Conservation (phyloP, 2,888 invertebrate species). For the Gymnocheta viridis region DNA sequence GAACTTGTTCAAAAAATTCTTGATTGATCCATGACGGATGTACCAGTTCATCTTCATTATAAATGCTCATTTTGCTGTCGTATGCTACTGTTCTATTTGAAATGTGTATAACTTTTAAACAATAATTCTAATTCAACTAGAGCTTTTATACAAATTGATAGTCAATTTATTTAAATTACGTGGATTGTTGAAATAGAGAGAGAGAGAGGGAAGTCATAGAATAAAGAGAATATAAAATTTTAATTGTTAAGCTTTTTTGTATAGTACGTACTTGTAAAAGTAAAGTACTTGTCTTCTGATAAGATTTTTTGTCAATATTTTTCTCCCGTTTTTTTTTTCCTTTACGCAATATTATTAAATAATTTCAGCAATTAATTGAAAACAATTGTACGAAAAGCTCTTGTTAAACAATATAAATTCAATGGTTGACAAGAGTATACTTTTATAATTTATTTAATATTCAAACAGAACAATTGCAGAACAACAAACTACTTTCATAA, state of each 20-base stretch:
- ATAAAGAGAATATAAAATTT: too few relatives aligned
- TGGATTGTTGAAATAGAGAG: too few relatives aligned
- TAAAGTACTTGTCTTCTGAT: not conserved
- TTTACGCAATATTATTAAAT: not conserved
- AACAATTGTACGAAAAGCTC: not conserved
- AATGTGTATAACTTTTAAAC: not conserved
- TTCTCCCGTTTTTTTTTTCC: not conserved
- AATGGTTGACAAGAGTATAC: not conserved
- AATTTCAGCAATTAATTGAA: not conserved
- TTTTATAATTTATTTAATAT: not conserved
- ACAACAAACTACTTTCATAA: not conserved
- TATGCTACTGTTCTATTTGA: not conserved
- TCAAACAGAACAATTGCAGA: not conserved
- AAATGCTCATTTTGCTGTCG: constrained; percentile 47
- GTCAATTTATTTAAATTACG: too few relatives aligned
- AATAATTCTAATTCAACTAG: not conserved
- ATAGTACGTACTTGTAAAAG: too few relatives aligned
- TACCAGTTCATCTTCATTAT: constrained; percentile 66
- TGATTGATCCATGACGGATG: constrained; percentile 69
- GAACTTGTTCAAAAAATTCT: constrained; percentile 66
- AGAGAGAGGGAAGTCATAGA: too few relatives aligned
- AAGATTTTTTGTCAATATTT: not conserved
- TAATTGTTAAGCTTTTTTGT: too few relatives aligned
- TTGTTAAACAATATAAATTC: not conserved
- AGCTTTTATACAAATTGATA: constrained; percentile 16